phyloP scores from a whole-genome alignment of 2,113 vertebrate genomes.

The Nicator chloris region DNA sequence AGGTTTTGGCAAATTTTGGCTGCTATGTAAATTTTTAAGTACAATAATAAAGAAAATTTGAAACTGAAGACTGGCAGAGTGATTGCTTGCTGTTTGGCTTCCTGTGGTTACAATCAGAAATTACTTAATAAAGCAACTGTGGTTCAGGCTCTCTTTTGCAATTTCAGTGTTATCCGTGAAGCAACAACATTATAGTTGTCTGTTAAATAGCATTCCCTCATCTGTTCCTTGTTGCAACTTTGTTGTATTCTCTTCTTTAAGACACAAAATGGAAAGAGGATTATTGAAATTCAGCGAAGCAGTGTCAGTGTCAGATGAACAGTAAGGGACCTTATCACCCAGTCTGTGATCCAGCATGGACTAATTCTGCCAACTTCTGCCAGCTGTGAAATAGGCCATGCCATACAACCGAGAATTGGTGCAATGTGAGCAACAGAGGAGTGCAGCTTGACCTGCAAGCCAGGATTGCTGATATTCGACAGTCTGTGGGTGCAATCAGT shows the following conservation, averaged over 20 bases:
- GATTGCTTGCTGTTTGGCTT: slow-evolving; percentile 16
- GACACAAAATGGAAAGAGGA: background rate
- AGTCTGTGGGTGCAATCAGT: background rate
- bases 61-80: background rate
- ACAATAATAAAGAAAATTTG: slow-evolving; percentile 26
- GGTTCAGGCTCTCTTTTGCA: background rate
- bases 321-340: background rate
- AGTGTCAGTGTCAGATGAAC: background rate
- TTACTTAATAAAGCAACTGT: background rate
- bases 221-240: background rate
- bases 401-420: background rate
- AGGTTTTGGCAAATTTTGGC: slow-evolving; percentile 25
- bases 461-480: rapidly evolving
- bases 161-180: background rate
- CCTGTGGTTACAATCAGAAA: background rate
- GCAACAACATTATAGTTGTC: background rate
- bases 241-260: background rate
- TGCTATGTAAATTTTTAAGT: slow-evolving; percentile 21
- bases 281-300: background rate
- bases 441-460: background rate
- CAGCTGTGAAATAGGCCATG: background rate
- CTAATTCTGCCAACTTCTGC: background rate
- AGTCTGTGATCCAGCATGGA: background rate
- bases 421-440: background rate
- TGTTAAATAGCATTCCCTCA: background rate